Base-by-base conservation (phyloP, 2,888 invertebrate species). In the Drosophila histrio region DNA sequence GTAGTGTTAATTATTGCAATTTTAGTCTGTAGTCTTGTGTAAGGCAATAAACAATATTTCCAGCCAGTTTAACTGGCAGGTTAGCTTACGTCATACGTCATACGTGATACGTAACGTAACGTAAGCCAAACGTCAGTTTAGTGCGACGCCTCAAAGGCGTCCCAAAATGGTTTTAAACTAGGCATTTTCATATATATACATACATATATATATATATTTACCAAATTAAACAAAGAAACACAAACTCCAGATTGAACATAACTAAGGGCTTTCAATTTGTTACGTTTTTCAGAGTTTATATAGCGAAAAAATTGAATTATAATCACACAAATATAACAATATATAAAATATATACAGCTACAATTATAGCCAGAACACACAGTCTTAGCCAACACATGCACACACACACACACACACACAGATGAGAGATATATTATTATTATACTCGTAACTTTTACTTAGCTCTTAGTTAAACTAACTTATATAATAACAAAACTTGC, bases 201-300 rank as follows among this genome's bases (percentile, higher is more conserved):
- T 46, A 59, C 24, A 38, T 24, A 49, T 36, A 50, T 61, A 71
- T 70, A 67, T 44, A 54, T 43, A 24, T 26, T n/a, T n/a, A n/a
- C n/a, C n/a, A n/a, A n/a, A n/a, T n/a, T n/a, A n/a, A n/a, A n/a
- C n/a, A n/a, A n/a, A n/a, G n/a, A n/a, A n/a, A n/a, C n/a, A n/a
- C n/a, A n/a, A n/a, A n/a, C n/a, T n/a, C n/a, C n/a, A n/a, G n/a
- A n/a, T n/a, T 36, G 52, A 32, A 60, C 24, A 39, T 53, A 41
- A 2, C 36, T 32, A 38, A 74, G 74, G 89, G 87, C 90, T 86
- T 88, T 88, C 88, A 87, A 90, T 85, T 86, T 90, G 90, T 90
- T 90, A 90, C 89, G 90, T 90, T 90, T 74, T 89, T 89, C 90
- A 90, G 89, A 90, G 90, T 90, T 90, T 90, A 90, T 62, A 41